Evolutionary conservation across 1,140 invertebrate genomes (phyloP), one percentile per base, ranked within the genome.

Genomic region (Brachionus manjavacas): DNA sequence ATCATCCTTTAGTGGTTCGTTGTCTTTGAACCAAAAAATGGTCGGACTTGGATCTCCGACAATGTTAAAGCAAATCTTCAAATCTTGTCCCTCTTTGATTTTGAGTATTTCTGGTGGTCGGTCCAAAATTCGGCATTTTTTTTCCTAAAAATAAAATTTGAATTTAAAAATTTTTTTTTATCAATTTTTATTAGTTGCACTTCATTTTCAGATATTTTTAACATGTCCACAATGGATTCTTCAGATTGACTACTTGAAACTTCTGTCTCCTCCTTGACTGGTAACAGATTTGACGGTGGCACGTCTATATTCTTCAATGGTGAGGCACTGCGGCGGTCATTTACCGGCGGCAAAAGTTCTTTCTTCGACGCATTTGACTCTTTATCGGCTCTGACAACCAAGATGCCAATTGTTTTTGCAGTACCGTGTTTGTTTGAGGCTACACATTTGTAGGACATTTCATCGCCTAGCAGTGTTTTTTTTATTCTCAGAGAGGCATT

Each of bases 391-490:
- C 41, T 68, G 28, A 83, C 80, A 43, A 68, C 60, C 8, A 83
- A 11, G 6, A 83, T 35, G 16, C 80, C 80, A 41, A 68, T 83
- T 28, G 60, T 68, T 16, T 68, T 68, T 4, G 80, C 41, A 14
- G 60, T 68, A 6, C 80, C 80, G 25, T 68, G 35, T 72, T 68
- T 68, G 31, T 83, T 83, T 4, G 60, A 28, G 1, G 80, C 80
- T 9, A 68, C 60, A 72, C 80, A 83, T 83, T 68, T 66, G 43
- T 83, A 83, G 4, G 80, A 66, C 41, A 66, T 68, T 83, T 83
- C 80, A 43, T 83, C 80, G 8, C 46, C 25, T 41, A 55, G 9
- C 28, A 46, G 11, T 3, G 35, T 52, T 11, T 46, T 70, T 52
- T 83, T 83, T 20, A 83, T 83, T 41, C 16, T 68, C 12, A 81